These are phyloP conservation scores for Eupithecia exiguata DNA, from an alignment of 2,888 invertebrate genomes.

Conservation along the genomic window DNA sequence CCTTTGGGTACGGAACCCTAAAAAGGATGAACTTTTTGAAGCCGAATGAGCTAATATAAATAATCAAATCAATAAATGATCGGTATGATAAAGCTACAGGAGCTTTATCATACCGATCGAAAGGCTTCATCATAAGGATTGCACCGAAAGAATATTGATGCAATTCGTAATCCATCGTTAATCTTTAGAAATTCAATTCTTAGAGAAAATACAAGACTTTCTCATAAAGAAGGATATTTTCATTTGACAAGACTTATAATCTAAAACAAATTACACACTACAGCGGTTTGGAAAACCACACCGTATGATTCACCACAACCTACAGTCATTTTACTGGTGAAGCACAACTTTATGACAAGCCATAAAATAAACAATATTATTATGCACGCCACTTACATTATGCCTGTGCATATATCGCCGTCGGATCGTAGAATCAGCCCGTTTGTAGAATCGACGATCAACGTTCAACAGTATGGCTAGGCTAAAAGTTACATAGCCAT, in stretches of 20 bases:
- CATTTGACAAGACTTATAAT: neutral
- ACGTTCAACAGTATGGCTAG: no score
- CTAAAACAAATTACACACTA: neutral
- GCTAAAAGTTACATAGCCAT: no score
- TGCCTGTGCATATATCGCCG: neutral
- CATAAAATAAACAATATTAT: slow-evolving; percentile 17
- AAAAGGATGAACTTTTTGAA: no score
- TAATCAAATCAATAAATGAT: no score
- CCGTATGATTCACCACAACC: slow-evolving; percentile 12
- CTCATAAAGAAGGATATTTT: neutral
- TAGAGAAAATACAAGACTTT: neutral
- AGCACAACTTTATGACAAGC: slow-evolving; percentile 15
- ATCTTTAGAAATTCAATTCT: neutral
- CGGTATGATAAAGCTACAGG: no score
- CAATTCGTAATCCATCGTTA: neutral
- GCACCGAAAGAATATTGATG: no score
- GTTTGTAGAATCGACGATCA: no score
- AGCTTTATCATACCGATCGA: no score
- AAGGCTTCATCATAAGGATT: no score
- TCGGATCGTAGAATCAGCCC: no score
- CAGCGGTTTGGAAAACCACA: slow-evolving; percentile 2
- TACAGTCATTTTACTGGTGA: neutral
- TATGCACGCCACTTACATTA: neutral
- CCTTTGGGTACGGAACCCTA: no score
- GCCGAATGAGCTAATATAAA: no score